These are phyloP conservation scores for Trileptium ribeirensis DNA, from an alignment of 2,888 invertebrate genomes.

Conservation along the genomic window DNA sequence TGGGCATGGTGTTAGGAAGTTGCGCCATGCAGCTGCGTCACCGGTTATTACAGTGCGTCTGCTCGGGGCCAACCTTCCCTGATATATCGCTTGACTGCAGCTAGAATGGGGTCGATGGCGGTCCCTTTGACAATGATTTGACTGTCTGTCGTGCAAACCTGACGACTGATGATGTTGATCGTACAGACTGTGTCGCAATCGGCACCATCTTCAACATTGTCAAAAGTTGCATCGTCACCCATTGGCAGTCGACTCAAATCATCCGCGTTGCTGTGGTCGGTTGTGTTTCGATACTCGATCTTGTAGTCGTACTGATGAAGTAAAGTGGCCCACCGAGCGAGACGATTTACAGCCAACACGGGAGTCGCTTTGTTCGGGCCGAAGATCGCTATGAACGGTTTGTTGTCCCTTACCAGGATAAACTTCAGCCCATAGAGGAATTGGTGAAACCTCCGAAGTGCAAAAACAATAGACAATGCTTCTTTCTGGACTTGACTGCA, in stretches of 20 bases:
- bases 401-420: not conserved
- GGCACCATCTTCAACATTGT: too few relatives aligned
- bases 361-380: not conserved
- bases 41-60: too few relatives aligned
- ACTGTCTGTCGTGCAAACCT: too few relatives aligned
- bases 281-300: not conserved
- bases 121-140: too few relatives aligned
- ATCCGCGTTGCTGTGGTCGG: not conserved
- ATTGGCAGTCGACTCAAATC: not conserved
- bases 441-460: not conserved
- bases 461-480: not conserved
- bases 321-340: not conserved
- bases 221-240: not conserved
- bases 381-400: constrained; percentile 7
- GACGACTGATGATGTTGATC: too few relatives aligned
- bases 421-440: constrained; percentile 8
- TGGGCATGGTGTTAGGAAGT: too few relatives aligned
- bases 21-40: too few relatives aligned
- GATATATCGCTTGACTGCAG: too few relatives aligned
- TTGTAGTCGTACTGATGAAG: not conserved
- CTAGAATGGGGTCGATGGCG: too few relatives aligned
- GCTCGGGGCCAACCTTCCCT: too few relatives aligned
- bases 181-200: too few relatives aligned
- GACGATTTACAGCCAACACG: not conserved
- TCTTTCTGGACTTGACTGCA: not conserved